Evolutionary conservation across 2,888 invertebrate species (phyloP).

Genomic region (Zonitis immaculata): DNA sequence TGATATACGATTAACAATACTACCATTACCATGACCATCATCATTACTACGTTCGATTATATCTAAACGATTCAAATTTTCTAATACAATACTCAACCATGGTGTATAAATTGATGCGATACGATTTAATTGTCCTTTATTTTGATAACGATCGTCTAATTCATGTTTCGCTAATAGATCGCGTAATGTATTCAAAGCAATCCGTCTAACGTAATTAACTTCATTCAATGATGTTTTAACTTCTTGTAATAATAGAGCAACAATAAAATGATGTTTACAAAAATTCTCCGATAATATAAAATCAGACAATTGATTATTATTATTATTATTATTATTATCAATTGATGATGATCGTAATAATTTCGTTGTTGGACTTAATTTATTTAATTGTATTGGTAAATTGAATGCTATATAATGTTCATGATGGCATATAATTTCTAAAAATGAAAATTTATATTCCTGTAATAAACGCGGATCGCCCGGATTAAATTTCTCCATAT

Average conservation of each 20-base stretch:
- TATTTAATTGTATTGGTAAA: conserved; percentile 72
- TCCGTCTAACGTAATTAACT: conserved; percentile 73
- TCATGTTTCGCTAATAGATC: conserved; percentile 92
- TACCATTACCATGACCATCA: conserved; percentile 46
- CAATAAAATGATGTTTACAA: conserved; percentile 86
- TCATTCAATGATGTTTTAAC: conserved; percentile 82
- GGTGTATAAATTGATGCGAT: conserved; percentile 90
- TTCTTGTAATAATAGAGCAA: conserved; percentile 84
- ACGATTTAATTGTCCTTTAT: conserved; percentile 72
- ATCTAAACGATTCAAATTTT: conserved; percentile 74
- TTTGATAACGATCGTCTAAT: conserved; percentile 83
- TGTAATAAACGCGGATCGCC: conserved; percentile 77
- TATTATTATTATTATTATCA: too few species aligned
- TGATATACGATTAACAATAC: conserved; percentile 52
- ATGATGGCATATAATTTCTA: conserved; percentile 87
- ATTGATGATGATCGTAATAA: conserved; percentile 48
- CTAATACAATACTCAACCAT: conserved; percentile 81
- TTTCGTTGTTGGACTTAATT: conserved; percentile 53
- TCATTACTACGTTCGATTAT: conserved; percentile 49
- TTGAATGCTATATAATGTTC: conserved; percentile 94
- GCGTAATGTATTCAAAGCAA: conserved; percentile 74
- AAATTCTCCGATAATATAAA: conserved; percentile 75
- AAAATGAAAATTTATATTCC: conserved; percentile 87
- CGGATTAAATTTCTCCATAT: conserved; percentile 79
- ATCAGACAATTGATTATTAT: conserved; percentile 49